Base-by-base conservation (phyloP, 2,888 invertebrate species). In the Lypha dubia region DNA sequence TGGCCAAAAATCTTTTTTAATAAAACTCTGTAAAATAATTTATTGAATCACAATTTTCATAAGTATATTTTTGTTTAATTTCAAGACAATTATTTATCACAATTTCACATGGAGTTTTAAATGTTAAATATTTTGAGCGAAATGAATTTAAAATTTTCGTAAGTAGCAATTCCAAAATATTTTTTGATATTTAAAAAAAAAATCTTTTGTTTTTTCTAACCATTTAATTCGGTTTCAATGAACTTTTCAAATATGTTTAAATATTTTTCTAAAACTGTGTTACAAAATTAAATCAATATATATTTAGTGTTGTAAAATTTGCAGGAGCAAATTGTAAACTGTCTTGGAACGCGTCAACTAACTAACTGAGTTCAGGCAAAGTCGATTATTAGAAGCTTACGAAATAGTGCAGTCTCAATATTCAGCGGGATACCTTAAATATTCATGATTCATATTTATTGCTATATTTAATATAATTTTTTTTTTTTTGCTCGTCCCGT, bases 311-410 rank as follows among this genome's bases (percentile, higher is more conserved):
- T 62, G n/a, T 62, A n/a, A n/a, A n/a, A n/a, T 58, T 15, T 73
- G 20, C 68, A 82, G 86, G 86, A 84, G 86, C 81, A 60, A 88
- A 88, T 88, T 90, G 53, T 89, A 90, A 91, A 92, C 92, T 91
- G 91, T 89, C 90, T 91, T 89, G 88, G 91, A 89, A 89, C 91
- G 90, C 91, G 91, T 91, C 91, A 91, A 91, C 90, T 89, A 90
- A 88, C 90, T 90, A 91, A 92, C 92, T 92, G 91, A 92, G 88
- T 86, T 79, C 71, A 79, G 41, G 79, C 49, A 65, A 83, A 79
- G 79, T 79, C 74, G 79, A 44, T 74, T 79, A 79, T 82, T 85
- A 83, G 79, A 67, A 75, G 75, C 74, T 85, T 86, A 80, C 62
- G 68, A 79, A 86, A 86, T n/a, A n/a, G n/a, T 83, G 86, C 87